These are phyloP conservation scores for Hecatera dysodea DNA, from an alignment of 2,888 invertebrate genomes.

Conservation along the genomic window DNA sequence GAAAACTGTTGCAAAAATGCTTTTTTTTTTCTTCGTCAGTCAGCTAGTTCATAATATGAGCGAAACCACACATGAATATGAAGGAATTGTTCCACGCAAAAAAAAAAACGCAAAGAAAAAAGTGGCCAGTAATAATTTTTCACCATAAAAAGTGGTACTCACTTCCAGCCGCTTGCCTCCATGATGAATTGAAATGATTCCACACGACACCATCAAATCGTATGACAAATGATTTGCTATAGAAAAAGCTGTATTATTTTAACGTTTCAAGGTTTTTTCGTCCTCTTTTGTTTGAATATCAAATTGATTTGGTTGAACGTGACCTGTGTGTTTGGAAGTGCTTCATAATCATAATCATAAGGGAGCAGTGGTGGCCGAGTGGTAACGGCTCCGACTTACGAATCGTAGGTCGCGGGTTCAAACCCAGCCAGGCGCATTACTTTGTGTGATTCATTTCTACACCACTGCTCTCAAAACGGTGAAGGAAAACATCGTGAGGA, in stretches of 20 bases:
- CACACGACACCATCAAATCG: conserved; percentile 57
- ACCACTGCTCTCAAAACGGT: too few species aligned
- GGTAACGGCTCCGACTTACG: too few species aligned
- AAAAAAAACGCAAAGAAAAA: conserved; percentile 26
- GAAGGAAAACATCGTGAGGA: too few species aligned
- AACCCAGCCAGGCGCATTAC: too few species aligned
- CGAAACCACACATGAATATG: not conserved
- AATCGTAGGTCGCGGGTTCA: too few species aligned
- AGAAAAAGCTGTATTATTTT: conserved; percentile 49
- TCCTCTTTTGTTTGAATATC: conserved; percentile 52
- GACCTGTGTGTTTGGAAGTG: conserved; percentile 34
- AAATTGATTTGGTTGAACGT: conserved; percentile 57
- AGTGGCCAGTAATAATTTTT: conserved; percentile 46
- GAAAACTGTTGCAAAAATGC: too few species aligned
- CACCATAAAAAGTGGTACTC: conserved; percentile 60
- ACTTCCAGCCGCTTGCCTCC: conserved; percentile 54
- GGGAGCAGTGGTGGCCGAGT: too few species aligned
- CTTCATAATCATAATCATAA: too few species aligned
- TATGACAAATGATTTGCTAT: conserved; percentile 60
- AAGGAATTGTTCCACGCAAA: conserved; percentile 2
- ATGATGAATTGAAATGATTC: conserved; percentile 66
- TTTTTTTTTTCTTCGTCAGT: too few species aligned
- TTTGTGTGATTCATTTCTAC: too few species aligned
- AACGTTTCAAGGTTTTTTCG: conserved; percentile 13
- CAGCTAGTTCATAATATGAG: too few species aligned